Evolutionary conservation across 2,113 vertebrate genomes (phyloP).

Genomic region (Actinemys pallida): DNA sequence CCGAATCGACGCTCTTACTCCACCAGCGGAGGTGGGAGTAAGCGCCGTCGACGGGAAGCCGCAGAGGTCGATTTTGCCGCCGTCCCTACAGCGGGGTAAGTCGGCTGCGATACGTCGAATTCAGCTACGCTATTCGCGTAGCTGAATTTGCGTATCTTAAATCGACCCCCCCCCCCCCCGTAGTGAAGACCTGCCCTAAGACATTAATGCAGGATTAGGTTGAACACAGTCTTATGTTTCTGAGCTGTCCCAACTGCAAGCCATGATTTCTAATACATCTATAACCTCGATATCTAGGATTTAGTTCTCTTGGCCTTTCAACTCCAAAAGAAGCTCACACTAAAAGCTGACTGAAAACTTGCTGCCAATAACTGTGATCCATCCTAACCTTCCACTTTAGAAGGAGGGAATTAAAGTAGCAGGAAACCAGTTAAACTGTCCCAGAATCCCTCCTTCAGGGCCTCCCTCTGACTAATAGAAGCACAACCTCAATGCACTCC

Average conservation of each 20-base stretch:
- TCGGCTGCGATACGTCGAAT: no score
- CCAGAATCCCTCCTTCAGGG: constrained; percentile 29
- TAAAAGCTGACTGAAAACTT: not conserved
- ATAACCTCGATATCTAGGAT: not conserved
- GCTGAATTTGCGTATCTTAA: no score
- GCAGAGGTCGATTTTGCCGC: no score
- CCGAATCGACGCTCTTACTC: no score
- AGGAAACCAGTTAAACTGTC: not conserved
- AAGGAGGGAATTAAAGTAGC: not conserved
- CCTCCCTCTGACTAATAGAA: constrained; percentile 29
- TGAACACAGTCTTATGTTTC: not conserved
- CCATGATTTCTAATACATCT: not conserved
- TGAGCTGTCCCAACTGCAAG: not conserved
- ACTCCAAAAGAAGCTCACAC: not conserved
- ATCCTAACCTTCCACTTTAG: not conserved
- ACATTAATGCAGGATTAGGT: not conserved
- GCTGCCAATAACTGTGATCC: not conserved
- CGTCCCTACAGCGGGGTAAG: no score
- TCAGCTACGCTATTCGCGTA: no score
- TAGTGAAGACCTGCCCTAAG: not conserved
- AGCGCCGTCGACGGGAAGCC: no score
- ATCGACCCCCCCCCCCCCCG: no score
- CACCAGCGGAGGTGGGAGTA: no score
- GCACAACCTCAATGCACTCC: not conserved
- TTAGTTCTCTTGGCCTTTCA: not conserved